A percentile compares a stretch with the other conserved stretches of the same genome.
phyloP scores from a whole-genome alignment of 2,113 vertebrate genomes.

The Heptranchias perlo region DNA sequence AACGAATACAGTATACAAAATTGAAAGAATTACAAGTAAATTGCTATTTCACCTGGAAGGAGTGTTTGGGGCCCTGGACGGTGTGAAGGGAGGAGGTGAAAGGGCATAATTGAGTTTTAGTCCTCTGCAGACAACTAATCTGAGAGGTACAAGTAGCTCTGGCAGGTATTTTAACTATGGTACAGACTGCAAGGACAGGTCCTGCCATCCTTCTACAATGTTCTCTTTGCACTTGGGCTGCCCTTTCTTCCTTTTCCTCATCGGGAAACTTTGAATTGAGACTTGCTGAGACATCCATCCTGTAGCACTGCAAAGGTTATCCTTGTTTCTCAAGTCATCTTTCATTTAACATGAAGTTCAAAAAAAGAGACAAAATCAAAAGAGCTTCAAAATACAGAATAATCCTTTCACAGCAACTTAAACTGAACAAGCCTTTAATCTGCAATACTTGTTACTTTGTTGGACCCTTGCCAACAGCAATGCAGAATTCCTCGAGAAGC shows the following conservation, averaged over 20 bases:
- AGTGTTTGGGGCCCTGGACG: too few species aligned
- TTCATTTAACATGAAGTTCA: not conserved
- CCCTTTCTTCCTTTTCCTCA: not conserved
- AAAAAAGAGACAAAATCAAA: not conserved
- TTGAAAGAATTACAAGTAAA: too few species aligned
- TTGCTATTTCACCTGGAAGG: too few species aligned
- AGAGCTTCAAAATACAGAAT: not conserved
- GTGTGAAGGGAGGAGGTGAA: too few species aligned
- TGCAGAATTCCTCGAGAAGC: not conserved
- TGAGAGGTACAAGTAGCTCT: not conserved
- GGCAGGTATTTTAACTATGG: not conserved
- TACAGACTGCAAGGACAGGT: not conserved
- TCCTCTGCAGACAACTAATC: not conserved
- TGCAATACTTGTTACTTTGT: not conserved
- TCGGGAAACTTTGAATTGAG: not conserved
- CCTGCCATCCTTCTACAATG: not conserved
- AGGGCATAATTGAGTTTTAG: not conserved
- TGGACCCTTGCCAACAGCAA: not conserved
- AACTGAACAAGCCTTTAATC: constrained; percentile 1
- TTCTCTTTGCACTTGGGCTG: not conserved
- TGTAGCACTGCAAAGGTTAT: not conserved
- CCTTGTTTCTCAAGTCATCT: not conserved
- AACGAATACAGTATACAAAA: too few species aligned
- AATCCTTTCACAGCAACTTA: not conserved
- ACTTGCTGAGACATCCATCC: not conserved